phyloP scores from a whole-genome alignment of 2,797 vertebrate genomes.

The Heterohyrax brucei region DNA sequence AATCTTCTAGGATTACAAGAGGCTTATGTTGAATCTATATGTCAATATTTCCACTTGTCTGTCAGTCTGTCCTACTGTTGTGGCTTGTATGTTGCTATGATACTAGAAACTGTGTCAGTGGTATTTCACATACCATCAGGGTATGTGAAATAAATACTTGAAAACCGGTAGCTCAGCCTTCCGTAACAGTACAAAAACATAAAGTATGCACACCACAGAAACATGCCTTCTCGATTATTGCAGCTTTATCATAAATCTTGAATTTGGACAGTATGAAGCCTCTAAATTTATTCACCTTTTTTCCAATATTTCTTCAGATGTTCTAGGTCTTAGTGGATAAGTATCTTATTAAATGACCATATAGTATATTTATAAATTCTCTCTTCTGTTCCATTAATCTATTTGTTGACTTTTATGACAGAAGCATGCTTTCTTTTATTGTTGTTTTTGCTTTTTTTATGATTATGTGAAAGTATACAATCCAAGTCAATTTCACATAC shows the following conservation, averaged over 20 bases:
- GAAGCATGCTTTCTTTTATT: neutral
- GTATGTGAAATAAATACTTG: too few species aligned
- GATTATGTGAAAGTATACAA: too few species aligned
- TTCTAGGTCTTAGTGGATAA: neutral
- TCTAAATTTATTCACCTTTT: conserved; percentile 23
- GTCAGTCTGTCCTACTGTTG: too few species aligned
- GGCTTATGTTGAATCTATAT: neutral
- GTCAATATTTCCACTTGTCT: neutral
- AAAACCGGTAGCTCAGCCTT: too few species aligned
- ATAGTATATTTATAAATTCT: neutral
- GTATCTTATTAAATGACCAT: neutral
- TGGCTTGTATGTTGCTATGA: too few species aligned
- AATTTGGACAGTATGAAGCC: neutral
- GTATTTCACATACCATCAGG: too few species aligned
- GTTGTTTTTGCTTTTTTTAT: too few species aligned
- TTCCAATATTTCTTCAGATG: conserved; percentile 23
- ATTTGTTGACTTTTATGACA: neutral
- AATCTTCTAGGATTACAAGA: neutral
- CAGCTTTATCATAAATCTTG: neutral
- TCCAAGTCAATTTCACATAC: too few species aligned
- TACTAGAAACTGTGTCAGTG: too few species aligned
- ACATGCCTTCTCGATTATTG: neutral
- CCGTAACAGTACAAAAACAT: too few species aligned
- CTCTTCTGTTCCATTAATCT: neutral
- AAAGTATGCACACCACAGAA: too few species aligned